These are phyloP conservation scores for Procavia capensis DNA, from an alignment of 2,113 vertebrate genomes.

Conservation along the genomic window DNA sequence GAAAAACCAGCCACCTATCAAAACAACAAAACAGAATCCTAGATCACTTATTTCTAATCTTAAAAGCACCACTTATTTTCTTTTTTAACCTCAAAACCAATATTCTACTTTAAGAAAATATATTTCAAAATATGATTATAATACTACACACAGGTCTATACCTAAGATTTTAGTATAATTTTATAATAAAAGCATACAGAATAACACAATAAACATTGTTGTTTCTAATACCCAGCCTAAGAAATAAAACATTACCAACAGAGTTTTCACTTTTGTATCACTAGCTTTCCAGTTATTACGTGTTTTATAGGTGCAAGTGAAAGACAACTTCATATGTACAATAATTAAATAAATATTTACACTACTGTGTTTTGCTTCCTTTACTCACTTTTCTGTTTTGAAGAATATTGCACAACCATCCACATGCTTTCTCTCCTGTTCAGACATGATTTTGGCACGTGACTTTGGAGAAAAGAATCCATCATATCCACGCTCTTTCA, in stretches of 20 bases:
- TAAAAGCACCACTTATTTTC: background rate
- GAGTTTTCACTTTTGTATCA: background rate
- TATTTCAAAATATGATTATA: background rate
- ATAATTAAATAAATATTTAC: constrained; percentile 1
- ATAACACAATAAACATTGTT: background rate
- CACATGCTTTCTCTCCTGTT: constrained; percentile 98
- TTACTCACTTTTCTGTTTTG: constrained; percentile 96
- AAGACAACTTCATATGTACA: constrained; percentile 32
- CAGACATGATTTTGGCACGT: constrained; percentile 99
- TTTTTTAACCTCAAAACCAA: background rate
- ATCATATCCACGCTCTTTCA: constrained; percentile 97
- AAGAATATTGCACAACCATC: constrained; percentile 99
- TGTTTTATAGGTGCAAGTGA: constrained; percentile 21
- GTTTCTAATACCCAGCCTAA: background rate
- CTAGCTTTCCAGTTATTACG: constrained; percentile 24
- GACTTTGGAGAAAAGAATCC: constrained; percentile 99
- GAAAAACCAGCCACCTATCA: background rate
- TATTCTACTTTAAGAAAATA: constrained; percentile 60
- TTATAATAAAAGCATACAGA: constrained; percentile 40
- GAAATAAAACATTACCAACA: constrained; percentile 29
- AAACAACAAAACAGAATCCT: background rate
- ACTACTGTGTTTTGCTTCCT: background rate
- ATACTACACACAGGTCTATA: background rate
- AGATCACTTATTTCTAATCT: constrained; percentile 24
- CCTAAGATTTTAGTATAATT: background rate